phyloP scores from a whole-genome alignment of 2,888 invertebrate species.

The Sabatieria punctata region DNA sequence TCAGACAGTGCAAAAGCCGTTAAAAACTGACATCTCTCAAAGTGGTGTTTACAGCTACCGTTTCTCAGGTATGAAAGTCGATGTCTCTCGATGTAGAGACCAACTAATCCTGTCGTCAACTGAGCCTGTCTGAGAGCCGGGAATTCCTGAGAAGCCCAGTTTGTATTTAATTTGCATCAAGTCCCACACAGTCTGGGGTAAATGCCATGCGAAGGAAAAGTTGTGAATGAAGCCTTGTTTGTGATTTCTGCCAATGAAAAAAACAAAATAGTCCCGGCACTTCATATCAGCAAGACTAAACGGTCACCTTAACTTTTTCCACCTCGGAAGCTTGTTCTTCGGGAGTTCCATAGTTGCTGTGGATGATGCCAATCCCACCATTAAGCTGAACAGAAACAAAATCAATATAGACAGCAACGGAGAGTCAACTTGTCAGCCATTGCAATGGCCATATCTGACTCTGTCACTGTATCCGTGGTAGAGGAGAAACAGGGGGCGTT shows the following conservation, averaged over 20 bases:
- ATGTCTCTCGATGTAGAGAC: constrained; percentile 95
- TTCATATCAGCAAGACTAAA: neutral
- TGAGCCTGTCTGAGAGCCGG: constrained; percentile 82
- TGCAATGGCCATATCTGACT: constrained; percentile 95
- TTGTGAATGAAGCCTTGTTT: constrained; percentile 97
- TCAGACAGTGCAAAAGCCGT: no score
- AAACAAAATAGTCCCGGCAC: constrained; percentile 12
- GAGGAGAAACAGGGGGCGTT: no score
- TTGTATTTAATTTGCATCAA: constrained; percentile 70
- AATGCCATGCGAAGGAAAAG: no score
- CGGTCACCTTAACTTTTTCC: constrained; percentile 60
- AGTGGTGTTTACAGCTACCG: constrained; percentile 19
- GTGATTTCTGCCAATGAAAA: no score
- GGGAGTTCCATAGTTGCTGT: constrained; percentile 76
- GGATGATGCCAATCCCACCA: constrained; percentile 90
- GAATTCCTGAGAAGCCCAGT: no score
- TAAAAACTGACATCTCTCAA: constrained; percentile 1
- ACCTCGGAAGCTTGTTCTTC: constrained; percentile 90
- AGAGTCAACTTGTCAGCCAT: constrained; percentile 51
- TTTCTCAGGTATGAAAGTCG: constrained; percentile 59
- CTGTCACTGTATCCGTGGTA: constrained; percentile 99
- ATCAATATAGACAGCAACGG: constrained; percentile 10
- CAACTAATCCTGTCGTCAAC: constrained; percentile 78
- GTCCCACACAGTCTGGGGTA: constrained; percentile 72
- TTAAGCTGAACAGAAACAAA: constrained; percentile 44